Evolutionary conservation across 2,113 vertebrate species (phyloP).

Genomic region (Oriolus oriolus): DNA sequence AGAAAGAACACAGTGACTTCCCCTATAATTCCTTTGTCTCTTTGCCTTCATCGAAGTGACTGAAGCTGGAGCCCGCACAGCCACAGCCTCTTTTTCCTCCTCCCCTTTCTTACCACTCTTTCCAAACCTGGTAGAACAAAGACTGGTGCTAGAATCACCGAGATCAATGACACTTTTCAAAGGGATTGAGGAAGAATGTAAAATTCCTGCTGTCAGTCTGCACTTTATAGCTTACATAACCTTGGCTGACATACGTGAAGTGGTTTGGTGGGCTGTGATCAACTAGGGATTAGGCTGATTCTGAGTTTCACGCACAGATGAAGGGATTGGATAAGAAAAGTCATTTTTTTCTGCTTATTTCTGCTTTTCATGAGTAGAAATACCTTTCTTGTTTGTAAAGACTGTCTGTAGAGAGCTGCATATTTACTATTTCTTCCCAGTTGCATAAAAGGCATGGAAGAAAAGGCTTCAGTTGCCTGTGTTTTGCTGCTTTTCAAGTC

Average conservation of each 20-base stretch:
- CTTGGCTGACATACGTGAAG: conserved; percentile 24
- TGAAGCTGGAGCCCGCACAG: neutral
- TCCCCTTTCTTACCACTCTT: neutral
- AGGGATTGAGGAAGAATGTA: neutral
- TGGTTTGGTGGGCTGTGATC: conserved; percentile 6
- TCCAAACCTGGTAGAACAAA: neutral
- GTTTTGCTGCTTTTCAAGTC: neutral
- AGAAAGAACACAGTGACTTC: neutral
- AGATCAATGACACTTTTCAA: neutral
- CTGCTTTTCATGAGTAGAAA: neutral
- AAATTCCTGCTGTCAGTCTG: neutral
- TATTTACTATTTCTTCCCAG: neutral
- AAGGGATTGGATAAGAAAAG: neutral
- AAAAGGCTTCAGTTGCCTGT: neutral
- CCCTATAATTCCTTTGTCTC: neutral
- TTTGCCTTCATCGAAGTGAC: neutral
- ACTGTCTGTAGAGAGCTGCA: neutral
- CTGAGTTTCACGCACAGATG: neutral
- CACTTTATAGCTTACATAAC: neutral
- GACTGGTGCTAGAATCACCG: neutral
- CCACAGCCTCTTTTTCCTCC: neutral
- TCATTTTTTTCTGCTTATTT: neutral
- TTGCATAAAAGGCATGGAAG: neutral
- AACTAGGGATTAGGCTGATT: conserved; percentile 16
- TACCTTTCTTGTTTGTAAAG: neutral